phyloP scores from a whole-genome alignment of 2,888 invertebrate species.

The Cheilosia urbana region DNA sequence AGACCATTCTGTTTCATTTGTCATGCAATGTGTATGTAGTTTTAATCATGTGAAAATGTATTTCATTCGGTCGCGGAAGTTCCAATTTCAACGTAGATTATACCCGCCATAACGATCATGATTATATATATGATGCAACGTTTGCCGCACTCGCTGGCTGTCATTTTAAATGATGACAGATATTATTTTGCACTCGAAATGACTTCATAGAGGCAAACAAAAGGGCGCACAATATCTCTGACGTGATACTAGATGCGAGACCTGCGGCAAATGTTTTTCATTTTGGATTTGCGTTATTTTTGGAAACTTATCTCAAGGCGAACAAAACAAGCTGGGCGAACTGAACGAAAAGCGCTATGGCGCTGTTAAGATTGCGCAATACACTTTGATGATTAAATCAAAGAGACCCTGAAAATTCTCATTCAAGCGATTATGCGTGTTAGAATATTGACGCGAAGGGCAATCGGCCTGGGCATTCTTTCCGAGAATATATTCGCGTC shows the following conservation, averaged over 20 bases:
- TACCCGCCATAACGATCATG: constrained; percentile 43
- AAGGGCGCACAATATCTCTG: constrained; percentile 19
- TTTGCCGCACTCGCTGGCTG: constrained; percentile 39
- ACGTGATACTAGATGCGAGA: neutral
- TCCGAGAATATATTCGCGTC: neutral
- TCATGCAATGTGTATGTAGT: constrained; percentile 41
- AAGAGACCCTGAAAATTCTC: constrained; percentile 32
- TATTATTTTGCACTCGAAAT: constrained; percentile 56
- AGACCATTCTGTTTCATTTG: constrained; percentile 17
- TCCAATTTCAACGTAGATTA: constrained; percentile 67
- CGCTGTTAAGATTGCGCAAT: constrained; percentile 16
- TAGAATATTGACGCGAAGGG: constrained; percentile 34
- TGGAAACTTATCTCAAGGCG: constrained; percentile 65
- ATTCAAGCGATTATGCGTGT: constrained; percentile 9
- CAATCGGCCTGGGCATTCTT: neutral
- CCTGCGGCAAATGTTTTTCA: constrained; percentile 1
- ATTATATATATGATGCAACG: constrained; percentile 23
- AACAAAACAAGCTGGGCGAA: constrained; percentile 11
- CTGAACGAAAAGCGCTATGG: constrained; percentile 1
- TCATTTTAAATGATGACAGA: constrained; percentile 72
- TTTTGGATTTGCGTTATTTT: constrained; percentile 38
- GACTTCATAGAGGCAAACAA: constrained; percentile 47
- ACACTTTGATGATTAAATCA: constrained; percentile 10
- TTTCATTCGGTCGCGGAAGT: constrained; percentile 56
- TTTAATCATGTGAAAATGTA: constrained; percentile 47